These are phyloP conservation scores for Minunthozetes semirufus DNA, from an alignment of 2,888 invertebrate species.

Conservation along the genomic window DNA sequence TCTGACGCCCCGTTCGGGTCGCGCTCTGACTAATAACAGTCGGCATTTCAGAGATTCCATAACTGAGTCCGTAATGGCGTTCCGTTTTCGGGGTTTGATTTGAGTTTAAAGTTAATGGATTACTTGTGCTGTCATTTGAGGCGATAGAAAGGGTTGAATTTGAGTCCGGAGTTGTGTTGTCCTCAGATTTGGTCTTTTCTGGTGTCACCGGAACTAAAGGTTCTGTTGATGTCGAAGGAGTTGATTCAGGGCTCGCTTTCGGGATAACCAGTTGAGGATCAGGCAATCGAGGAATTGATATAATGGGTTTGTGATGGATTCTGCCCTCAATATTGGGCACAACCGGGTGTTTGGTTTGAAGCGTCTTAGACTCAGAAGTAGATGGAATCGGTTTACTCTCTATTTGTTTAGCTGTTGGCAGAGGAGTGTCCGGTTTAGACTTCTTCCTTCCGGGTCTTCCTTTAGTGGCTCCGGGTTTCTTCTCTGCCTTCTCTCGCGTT, in stretches of 20 bases:
- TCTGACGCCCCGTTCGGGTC: conserved; percentile 32
- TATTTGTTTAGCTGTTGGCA: background rate
- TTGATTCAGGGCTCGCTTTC: background rate
- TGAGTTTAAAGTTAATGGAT: background rate
- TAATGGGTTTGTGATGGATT: background rate
- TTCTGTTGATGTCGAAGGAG: background rate
- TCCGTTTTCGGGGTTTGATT: background rate
- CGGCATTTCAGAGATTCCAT: conserved; percentile 31
- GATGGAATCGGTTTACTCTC: background rate
- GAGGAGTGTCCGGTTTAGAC: background rate
- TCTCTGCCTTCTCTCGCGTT: background rate
- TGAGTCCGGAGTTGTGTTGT: background rate
- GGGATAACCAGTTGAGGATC: background rate
- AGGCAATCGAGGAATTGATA: background rate
- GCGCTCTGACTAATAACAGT: conserved; percentile 23
- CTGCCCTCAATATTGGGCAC: background rate
- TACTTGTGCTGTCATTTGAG: background rate
- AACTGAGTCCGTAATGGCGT: conserved; percentile 30
- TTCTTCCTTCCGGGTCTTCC: background rate
- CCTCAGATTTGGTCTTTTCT: background rate
- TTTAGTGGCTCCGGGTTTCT: background rate
- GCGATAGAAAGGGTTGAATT: background rate
- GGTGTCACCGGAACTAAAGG: background rate
- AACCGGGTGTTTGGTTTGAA: no score
- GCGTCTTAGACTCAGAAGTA: background rate